Base-by-base conservation (phyloP, 1,140 invertebrate species). In the Eciton burchellii region DNA sequence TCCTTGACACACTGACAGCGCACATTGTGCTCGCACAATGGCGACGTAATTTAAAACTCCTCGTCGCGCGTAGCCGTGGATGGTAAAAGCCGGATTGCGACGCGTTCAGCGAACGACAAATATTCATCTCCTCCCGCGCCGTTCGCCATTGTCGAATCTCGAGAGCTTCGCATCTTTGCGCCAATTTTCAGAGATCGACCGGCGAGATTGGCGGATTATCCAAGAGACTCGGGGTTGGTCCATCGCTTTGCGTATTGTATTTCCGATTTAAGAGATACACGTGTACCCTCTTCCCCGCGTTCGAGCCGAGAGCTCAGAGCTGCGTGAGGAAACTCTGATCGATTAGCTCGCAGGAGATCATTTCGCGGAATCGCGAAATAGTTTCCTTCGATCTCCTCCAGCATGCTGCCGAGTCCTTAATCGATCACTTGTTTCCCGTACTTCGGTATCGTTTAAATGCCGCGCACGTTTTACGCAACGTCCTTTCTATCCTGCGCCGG, bases 391-490 rank as follows among this genome's bases (percentile, higher is more conserved):
- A 68, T 57, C 56, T 79, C 4, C 49, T n/a, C n/a, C n/a, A n/a
- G n/a, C 4, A 79, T 79, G 19, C 9, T 0, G 14, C 16, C 21
- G 47, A 1, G 29, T 29, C 52, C 29, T 43, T 9, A 19, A 35
- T 21, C 74, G 74, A 70, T 45, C 49, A 79, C 45, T 79, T 63
- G 35, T 74, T n/a, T 65, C 16, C 26, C 63, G 52, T 72, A 72
- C 29, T 82, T 35, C 24, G 49, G 45, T 68, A 57, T 70, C 74
- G 45, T 74, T 71, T 52, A 77, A 73, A 87, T 82, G 85, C 85
- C 59, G 82, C 84, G 76, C 86, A 87, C 86, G 82, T 88, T 88
- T 84, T 82, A 49, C 82, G 60, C 85, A 87, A 81, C 82, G 84
- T 81, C 41, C 79, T 57, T 70, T 57, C 84, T 57, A 63, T 84